These are phyloP conservation scores for Drosophila nigricruria DNA, from an alignment of 2,888 invertebrate genomes.

Conservation along the genomic window DNA sequence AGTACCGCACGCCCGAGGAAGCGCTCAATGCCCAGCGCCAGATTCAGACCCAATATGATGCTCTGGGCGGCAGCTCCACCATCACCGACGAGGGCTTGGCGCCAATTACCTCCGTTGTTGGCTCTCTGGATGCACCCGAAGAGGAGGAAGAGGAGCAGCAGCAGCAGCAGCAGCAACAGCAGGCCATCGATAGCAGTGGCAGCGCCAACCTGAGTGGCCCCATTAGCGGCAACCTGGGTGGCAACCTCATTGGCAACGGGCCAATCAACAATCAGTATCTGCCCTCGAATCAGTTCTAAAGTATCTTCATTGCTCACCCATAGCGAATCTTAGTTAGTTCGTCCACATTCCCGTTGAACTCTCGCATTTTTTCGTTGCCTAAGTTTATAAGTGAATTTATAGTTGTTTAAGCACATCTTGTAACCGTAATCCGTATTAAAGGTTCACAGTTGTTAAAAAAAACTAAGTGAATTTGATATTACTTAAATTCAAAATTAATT, in stretches of 20 bases:
- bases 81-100: slow-evolving; percentile 84
- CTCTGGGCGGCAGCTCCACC: slow-evolving; percentile 82
- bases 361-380: slow-evolving; percentile 42
- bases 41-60: slow-evolving; percentile 84
- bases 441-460: slow-evolving; percentile 25
- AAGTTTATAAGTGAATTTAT: slow-evolving; percentile 57
- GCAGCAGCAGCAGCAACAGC: slow-evolving; percentile 46
- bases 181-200: slow-evolving; percentile 25
- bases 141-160: slow-evolving; percentile 73
- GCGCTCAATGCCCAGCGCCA: slow-evolving; percentile 84
- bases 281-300: slow-evolving; percentile 75
- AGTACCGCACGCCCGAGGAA: slow-evolving; percentile 85
- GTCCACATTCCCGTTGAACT: slow-evolving; percentile 26
- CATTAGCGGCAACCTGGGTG: neutral
- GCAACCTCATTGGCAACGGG: slow-evolving; percentile 29
- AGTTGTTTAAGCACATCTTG: slow-evolving; percentile 45
- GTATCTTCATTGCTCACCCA: slow-evolving; percentile 75
- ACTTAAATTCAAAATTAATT: no score
- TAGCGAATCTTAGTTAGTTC: slow-evolving; percentile 80
- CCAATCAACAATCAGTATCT: slow-evolving; percentile 66
- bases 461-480: neutral
- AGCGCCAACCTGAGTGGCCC: slow-evolving; percentile 1
- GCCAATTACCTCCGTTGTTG: slow-evolving; percentile 83
- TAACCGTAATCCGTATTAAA: slow-evolving; percentile 59
- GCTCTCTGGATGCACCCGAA: slow-evolving; percentile 80